Evolutionary conservation across 2,888 invertebrate species (phyloP).

Genomic region (Rhorus exstirpatorius): DNA sequence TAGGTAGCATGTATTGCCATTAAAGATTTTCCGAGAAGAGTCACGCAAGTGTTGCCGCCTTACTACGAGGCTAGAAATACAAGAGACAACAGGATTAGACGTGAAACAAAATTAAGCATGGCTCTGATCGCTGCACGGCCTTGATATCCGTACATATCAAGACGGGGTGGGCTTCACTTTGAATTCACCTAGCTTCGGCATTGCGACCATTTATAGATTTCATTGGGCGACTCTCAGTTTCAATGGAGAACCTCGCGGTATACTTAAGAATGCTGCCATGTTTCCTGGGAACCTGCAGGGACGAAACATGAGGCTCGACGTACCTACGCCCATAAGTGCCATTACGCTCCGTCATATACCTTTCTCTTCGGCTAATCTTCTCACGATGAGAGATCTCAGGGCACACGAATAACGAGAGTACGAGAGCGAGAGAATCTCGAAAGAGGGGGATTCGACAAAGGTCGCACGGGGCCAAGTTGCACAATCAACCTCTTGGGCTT

Average conservation of each 20-base stretch:
- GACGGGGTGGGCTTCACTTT: neutral
- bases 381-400: constrained; percentile 63
- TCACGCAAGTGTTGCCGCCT: neutral
- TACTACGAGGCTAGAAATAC: neutral
- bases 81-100: neutral
- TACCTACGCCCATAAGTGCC: constrained; percentile 37
- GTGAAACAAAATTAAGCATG: neutral
- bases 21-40: neutral
- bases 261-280: constrained; percentile 25
- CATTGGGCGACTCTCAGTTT: neutral
- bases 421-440: constrained; percentile 70
- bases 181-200: neutral
- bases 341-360: constrained; percentile 54
- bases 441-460: constrained; percentile 71
- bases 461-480: constrained; percentile 72
- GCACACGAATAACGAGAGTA: constrained; percentile 53
- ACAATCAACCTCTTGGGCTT: constrained; percentile 66
- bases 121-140: neutral
- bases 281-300: constrained; percentile 26
- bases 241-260: neutral
- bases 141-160: neutral
- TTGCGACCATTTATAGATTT: neutral
- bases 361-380: constrained; percentile 69
- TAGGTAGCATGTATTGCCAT: neutral
- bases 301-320: constrained; percentile 9